Percentiles rank a stretch among this genome's conserved stretches.
Conservation (phyloP, 2,797 vertebrate genomes). For the Pangasius djambal region DNA sequence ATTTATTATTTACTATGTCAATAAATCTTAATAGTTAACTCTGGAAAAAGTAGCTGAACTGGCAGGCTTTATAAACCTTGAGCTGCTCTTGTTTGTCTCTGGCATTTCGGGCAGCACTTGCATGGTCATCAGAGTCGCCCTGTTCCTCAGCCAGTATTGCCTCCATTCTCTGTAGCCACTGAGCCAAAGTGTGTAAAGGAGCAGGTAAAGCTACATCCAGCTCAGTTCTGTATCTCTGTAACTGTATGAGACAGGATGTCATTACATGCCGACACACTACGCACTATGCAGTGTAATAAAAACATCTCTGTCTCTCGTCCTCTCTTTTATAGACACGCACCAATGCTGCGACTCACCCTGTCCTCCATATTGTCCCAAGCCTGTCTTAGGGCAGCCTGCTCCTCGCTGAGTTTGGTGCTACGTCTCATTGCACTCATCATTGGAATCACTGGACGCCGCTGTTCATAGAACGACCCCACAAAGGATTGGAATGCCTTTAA, state of each 20-base stretch:
- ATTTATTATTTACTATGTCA: background rate
- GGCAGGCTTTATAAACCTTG: slow-evolving; percentile 72
- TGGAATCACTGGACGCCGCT: slow-evolving; percentile 72
- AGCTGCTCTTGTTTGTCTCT: slow-evolving; percentile 75
- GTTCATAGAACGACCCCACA: slow-evolving; percentile 74
- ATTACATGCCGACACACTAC: slow-evolving; percentile 21
- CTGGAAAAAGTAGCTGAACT: background rate
- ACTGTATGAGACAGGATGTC: slow-evolving; percentile 64
- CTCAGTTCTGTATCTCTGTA: slow-evolving; percentile 74
- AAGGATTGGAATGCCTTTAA: slow-evolving; percentile 75
- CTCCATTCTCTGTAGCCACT: slow-evolving; percentile 82
- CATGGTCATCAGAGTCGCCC: slow-evolving; percentile 66
- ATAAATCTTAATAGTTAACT: background rate
- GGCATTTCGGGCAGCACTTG: slow-evolving; percentile 69
- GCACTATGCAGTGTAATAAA: background rate
- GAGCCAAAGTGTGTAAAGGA: slow-evolving; percentile 73
- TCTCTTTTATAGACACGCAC: background rate
- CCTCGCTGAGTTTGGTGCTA: slow-evolving; percentile 64
- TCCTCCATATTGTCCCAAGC: slow-evolving; percentile 74
- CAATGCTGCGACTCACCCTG: slow-evolving; percentile 66
- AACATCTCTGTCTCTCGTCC: background rate
- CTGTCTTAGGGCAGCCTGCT: slow-evolving; percentile 68
- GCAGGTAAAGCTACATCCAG: slow-evolving; percentile 80
- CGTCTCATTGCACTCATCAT: slow-evolving; percentile 69
- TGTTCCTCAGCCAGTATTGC: slow-evolving; percentile 68